A percentile compares a stretch with the other conserved stretches of the same genome.
Conservation (phyloP, 1,140 invertebrate genomes). For the Sipha flava region DNA sequence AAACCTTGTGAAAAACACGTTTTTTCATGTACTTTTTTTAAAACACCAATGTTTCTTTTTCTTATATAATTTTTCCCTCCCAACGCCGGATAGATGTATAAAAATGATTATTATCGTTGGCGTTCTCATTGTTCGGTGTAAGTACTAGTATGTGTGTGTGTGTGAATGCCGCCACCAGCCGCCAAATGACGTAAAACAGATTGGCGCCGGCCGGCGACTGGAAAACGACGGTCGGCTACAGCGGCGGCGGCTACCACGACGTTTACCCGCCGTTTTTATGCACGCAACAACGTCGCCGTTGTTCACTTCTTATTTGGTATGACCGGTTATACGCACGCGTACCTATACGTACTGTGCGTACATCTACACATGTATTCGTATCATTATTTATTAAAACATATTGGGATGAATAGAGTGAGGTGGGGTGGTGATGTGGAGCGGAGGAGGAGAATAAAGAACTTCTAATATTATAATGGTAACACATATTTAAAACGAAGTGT, state of each 20-base stretch:
- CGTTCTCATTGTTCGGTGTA: not conserved
- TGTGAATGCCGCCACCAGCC: not conserved
- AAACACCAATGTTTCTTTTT: not conserved
- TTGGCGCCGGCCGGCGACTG: conserved; percentile 22
- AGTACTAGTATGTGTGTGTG: not conserved
- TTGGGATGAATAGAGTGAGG: no score
- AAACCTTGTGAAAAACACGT: not conserved
- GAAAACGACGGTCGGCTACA: not conserved
- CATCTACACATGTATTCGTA: not conserved
- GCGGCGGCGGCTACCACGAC: not conserved
- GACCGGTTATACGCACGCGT: not conserved
- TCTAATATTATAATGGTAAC: not conserved
- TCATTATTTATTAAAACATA: not conserved
- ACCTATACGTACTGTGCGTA: not conserved
- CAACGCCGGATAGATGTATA: not conserved
- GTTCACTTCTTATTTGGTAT: conserved; percentile 4
- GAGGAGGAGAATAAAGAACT: not conserved
- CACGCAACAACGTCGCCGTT: not conserved
- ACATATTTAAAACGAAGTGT: not conserved
- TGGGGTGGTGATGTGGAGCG: not conserved
- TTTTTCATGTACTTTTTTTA: not conserved
- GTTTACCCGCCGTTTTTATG: conserved; percentile 23
- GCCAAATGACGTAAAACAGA: conserved; percentile 21
- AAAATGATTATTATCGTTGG: conserved; percentile 26
- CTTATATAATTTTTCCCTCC: not conserved